phyloP scores from a whole-genome alignment of 2,888 invertebrate species.

The Diachrysia chrysitis region DNA sequence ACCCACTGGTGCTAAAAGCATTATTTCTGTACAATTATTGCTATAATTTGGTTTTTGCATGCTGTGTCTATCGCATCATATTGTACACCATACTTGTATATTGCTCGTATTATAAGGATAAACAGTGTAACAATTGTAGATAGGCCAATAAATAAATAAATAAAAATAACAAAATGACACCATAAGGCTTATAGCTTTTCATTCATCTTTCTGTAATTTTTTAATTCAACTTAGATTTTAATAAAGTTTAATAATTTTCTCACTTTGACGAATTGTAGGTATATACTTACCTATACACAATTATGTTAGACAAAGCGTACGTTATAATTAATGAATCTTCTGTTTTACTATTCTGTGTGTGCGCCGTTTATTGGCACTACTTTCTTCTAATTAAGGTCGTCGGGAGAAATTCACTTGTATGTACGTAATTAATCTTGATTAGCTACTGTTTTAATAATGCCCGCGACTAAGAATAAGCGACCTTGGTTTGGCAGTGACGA shows the following conservation, averaged over 20 bases:
- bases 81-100: no score
- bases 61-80: no score
- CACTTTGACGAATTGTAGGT: not conserved
- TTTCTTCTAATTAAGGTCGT: conserved; percentile 17
- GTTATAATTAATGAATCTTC: conserved; percentile 12
- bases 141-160: no score
- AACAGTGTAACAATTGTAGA: no score
- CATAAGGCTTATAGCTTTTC: no score
- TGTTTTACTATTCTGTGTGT: conserved; percentile 3
- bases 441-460: conserved; percentile 5
- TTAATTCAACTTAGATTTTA: not conserved
- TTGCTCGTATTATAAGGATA: no score
- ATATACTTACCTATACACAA: no score
- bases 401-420: not conserved
- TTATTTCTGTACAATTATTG: no score
- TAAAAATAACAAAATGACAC: no score
- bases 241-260: not conserved
- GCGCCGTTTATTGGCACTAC: not conserved
- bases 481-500: conserved; percentile 1
- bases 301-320: not conserved
- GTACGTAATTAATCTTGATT: conserved; percentile 3
- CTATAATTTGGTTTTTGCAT: no score
- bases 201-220: not conserved
- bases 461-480: not conserved
- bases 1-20: no score